phyloP scores from a whole-genome alignment of 2,797 vertebrate species.

The Esox masquinongy region DNA sequence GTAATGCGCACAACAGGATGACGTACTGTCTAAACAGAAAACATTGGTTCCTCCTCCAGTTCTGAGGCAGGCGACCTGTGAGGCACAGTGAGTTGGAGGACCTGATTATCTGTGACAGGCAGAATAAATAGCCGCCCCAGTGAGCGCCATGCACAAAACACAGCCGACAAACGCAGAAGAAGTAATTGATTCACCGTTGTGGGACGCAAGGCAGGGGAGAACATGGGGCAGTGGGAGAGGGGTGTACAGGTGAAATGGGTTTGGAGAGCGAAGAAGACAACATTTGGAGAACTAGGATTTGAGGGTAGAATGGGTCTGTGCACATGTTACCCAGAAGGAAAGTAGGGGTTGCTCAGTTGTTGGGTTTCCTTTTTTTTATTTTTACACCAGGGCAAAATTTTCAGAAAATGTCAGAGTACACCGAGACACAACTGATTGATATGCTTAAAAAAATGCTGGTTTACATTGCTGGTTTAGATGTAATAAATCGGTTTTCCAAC shows the following conservation, averaged over 20 bases:
- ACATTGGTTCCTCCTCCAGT: not conserved
- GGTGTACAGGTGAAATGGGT: not conserved
- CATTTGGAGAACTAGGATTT: too few relatives aligned
- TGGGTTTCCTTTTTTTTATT: not conserved
- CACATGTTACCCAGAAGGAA: conserved; percentile 1
- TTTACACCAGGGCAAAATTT: not conserved
- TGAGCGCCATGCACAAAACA: conserved; percentile 38
- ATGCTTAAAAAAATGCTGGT: not conserved
- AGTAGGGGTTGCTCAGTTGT: not conserved
- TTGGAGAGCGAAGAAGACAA: not conserved
- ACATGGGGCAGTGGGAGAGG: conserved; percentile 51
- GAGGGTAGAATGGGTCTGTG: not conserved
- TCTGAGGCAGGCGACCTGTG: conserved; percentile 16
- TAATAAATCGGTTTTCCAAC: too few relatives aligned
- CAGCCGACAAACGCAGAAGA: conserved; percentile 40
- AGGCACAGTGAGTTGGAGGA: conserved; percentile 26
- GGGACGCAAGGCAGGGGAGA: conserved; percentile 28
- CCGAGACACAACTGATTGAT: not conserved
- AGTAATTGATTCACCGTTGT: conserved; percentile 46
- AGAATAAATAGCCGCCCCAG: conserved; percentile 58
- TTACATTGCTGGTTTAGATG: not conserved
- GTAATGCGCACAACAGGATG: not conserved
- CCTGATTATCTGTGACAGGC: conserved; percentile 40
- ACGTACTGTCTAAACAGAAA: not conserved
- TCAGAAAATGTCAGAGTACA: not conserved